These are phyloP conservation scores for Drosophila gaucha DNA, from an alignment of 2,888 invertebrate genomes.

Conservation along the genomic window DNA sequence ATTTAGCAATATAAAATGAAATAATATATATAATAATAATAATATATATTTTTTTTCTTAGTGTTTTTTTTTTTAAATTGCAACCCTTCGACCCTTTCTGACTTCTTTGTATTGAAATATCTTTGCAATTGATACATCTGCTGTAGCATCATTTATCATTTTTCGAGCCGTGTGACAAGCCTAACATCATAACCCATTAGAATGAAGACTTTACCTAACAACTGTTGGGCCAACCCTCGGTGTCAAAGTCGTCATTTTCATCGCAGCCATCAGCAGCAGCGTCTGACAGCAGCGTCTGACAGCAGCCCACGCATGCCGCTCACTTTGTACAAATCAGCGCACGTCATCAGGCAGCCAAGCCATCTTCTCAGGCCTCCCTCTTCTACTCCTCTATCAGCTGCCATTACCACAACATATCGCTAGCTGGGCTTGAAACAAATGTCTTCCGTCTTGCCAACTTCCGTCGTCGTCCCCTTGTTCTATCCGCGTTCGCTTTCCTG, in stretches of 20 bases:
- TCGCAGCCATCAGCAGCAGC: constrained; percentile 39
- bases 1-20: too few relatives aligned
- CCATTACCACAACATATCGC: constrained; percentile 22
- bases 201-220: constrained; percentile 7
- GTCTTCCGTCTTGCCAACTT: constrained; percentile 67
- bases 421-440: constrained; percentile 65
- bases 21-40: too few relatives aligned
- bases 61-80: not conserved
- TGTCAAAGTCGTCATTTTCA: constrained; percentile 47
- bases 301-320: constrained; percentile 44
- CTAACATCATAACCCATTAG: constrained; percentile 32
- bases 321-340: constrained; percentile 64
- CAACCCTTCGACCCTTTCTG: constrained; percentile 1
- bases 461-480: constrained; percentile 27
- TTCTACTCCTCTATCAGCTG: not conserved
- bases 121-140: constrained; percentile 44
- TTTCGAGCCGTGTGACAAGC: not conserved
- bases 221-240: constrained; percentile 63
- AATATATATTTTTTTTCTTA: not conserved
- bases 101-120: constrained; percentile 4
- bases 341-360: constrained; percentile 56
- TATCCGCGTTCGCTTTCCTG: constrained; percentile 4
- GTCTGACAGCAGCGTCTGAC: constrained; percentile 31
- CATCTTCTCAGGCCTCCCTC: not conserved
- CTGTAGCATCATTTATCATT: constrained; percentile 42